These are phyloP conservation scores for Harlomillsia oculata DNA, from an alignment of 1,140 invertebrate genomes.

Conservation along the genomic window DNA sequence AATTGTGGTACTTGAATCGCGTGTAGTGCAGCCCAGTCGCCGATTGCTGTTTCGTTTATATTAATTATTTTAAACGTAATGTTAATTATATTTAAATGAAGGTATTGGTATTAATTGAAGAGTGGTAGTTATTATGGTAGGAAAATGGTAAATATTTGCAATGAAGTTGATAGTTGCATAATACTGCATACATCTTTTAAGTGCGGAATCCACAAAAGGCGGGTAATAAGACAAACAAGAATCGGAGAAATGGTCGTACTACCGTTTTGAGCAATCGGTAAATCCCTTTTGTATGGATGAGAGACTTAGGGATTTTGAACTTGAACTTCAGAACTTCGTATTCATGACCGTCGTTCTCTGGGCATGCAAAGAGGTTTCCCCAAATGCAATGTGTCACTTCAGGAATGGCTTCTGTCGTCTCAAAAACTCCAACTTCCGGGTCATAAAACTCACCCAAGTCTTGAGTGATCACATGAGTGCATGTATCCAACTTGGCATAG, in stretches of 20 bases:
- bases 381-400: slow-evolving; percentile 27
- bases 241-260: slow-evolving; percentile 30
- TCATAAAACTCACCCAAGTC: slow-evolving; percentile 28
- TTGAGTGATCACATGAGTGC: slow-evolving; percentile 20
- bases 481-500: slow-evolving; percentile 14
- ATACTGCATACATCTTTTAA: slow-evolving; percentile 21
- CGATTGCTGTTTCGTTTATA: slow-evolving; percentile 15
- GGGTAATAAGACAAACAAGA: slow-evolving; percentile 21
- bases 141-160: not conserved
- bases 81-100: not conserved
- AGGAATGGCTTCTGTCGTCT: slow-evolving; percentile 9
- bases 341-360: slow-evolving; percentile 21
- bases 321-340: slow-evolving; percentile 23
- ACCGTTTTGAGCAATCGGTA: slow-evolving; percentile 27
- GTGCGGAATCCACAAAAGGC: slow-evolving; percentile 21
- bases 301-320: slow-evolving; percentile 28
- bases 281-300: slow-evolving; percentile 17
- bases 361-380: slow-evolving; percentile 23
- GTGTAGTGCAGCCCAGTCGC: slow-evolving; percentile 18
- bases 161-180: not conserved
- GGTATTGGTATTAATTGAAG: not conserved
- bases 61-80: not conserved
- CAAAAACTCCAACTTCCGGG: slow-evolving; percentile 28
- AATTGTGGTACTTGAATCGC: not conserved
- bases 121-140: not conserved